Percentiles rank a stretch among this genome's conserved stretches.
phyloP scores from a whole-genome alignment of 2,888 invertebrate species.

The Eretmocerus hayati region DNA sequence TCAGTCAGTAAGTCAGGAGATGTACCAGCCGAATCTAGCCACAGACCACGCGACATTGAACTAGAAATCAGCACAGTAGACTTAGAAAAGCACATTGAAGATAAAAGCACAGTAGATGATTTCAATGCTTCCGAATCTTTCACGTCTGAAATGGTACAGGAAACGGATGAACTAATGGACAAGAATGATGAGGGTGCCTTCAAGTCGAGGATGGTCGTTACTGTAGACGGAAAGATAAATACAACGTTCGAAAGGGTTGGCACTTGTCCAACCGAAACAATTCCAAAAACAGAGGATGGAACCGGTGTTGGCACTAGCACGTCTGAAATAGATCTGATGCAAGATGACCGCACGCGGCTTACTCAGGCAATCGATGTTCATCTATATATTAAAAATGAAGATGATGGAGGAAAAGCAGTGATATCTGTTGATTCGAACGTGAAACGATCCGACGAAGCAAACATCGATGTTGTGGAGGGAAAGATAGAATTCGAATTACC shows the following conservation, averaged over 20 bases:
- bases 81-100: constrained; percentile 40
- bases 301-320: too few species aligned
- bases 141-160: constrained; percentile 23
- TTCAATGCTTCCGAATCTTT: constrained; percentile 25
- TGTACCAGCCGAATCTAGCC: constrained; percentile 32
- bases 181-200: constrained; percentile 5
- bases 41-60: constrained; percentile 33
- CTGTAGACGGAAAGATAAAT: constrained; percentile 3
- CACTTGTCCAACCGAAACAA: not conserved
- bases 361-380: constrained; percentile 39
- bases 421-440: constrained; percentile 36
- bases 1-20: constrained; percentile 43
- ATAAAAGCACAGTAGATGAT: constrained; percentile 40
- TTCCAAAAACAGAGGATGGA: not conserved
- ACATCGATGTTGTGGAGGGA: too few species aligned
- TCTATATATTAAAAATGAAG: constrained; percentile 34
- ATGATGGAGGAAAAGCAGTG: constrained; percentile 26
- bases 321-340: too few species aligned
- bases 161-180: constrained; percentile 9
- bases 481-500: too few species aligned
- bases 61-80: constrained; percentile 44
- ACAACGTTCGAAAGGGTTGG: constrained; percentile 1
- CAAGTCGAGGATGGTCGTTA: not conserved
- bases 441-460: constrained; percentile 30
- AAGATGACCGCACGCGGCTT: constrained; percentile 9